These are phyloP conservation scores for Florisuga fusca DNA, from an alignment of 2,797 vertebrate genomes.

Conservation along the genomic window DNA sequence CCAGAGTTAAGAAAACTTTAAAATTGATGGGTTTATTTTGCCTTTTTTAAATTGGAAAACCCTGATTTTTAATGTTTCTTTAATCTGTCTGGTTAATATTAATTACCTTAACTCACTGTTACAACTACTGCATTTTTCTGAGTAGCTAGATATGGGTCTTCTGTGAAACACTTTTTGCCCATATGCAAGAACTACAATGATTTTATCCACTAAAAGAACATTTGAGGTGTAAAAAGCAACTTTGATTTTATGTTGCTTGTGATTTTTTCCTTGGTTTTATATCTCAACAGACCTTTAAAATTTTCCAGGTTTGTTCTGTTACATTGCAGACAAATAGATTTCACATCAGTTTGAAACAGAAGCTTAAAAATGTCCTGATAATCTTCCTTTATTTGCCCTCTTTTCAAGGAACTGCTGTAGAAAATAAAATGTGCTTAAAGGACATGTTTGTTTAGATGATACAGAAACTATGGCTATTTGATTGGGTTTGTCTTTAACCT, in stretches of 20 bases:
- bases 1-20: neutral
- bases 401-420: neutral
- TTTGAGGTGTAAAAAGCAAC: neutral
- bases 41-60: neutral
- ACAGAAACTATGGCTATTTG: neutral
- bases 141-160: neutral
- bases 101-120: neutral
- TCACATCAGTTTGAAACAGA: neutral
- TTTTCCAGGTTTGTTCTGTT: neutral
- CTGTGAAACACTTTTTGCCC: neutral
- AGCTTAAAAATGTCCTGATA: neutral
- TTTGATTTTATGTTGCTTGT: neutral
- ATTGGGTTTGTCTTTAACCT: neutral
- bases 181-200: neutral
- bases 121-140: neutral
- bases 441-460: neutral
- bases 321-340: neutral
- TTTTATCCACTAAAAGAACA: neutral
- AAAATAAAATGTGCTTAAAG: neutral
- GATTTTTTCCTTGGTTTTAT: neutral
- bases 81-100: neutral
- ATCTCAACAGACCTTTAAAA: neutral
- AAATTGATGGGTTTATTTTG: neutral
- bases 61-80: neutral
- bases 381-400: neutral